A percentile compares a stretch with the other conserved stretches of the same genome.
phyloP scores from a whole-genome alignment of 2,888 invertebrate genomes.

The Tetragnatha montana region DNA sequence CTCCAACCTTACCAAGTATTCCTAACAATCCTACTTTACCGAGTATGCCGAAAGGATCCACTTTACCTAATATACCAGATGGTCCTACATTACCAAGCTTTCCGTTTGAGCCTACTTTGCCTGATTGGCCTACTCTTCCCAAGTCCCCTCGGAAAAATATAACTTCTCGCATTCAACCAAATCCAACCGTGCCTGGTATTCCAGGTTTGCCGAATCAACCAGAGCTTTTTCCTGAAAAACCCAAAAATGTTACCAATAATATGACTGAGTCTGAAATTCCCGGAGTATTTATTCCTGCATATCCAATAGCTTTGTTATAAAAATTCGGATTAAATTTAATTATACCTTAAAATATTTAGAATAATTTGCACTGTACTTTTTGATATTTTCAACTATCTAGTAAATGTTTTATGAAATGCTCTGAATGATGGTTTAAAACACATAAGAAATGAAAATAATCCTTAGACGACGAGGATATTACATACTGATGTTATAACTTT shows the following conservation, averaged over 20 bases:
- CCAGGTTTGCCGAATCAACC: constrained; percentile 63
- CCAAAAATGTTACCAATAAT: constrained; percentile 53
- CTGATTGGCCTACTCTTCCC: constrained; percentile 3
- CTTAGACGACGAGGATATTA: too few species aligned
- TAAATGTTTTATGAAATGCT: too few species aligned
- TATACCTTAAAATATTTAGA: too few species aligned
- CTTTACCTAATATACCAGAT: not conserved
- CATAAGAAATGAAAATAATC: too few species aligned
- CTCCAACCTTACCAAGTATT: not conserved
- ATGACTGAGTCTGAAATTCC: constrained; percentile 66
- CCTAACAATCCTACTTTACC: not conserved
- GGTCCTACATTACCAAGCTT: constrained; percentile 4
- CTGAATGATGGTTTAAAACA: too few species aligned
- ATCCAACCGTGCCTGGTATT: constrained; percentile 57
- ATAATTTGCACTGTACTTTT: too few species aligned
- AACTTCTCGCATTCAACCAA: not conserved
- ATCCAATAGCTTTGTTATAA: not conserved
- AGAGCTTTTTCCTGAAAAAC: constrained; percentile 59
- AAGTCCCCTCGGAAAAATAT: constrained; percentile 3
- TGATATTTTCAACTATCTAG: too few species aligned
- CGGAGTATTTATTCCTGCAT: constrained; percentile 52
- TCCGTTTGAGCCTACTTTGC: not conserved
- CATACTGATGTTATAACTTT: too few species aligned
- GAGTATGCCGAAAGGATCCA: not conserved
- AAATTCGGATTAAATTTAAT: too few species aligned